These are phyloP conservation scores for Silurus asotus DNA, from an alignment of 2,113 vertebrate species.

Conservation along the genomic window DNA sequence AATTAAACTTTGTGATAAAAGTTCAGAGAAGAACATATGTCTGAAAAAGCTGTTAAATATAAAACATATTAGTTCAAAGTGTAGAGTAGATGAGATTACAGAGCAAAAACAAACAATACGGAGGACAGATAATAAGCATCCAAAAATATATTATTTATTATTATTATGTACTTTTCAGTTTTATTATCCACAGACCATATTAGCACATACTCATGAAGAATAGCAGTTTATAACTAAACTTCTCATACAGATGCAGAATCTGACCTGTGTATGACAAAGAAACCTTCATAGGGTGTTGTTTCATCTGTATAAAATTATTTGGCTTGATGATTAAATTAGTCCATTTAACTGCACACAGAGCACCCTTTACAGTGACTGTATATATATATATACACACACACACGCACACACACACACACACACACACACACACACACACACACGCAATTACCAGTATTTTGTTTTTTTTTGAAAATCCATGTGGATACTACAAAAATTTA, in stretches of 20 bases:
- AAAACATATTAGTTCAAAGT: neutral
- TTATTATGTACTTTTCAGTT: neutral
- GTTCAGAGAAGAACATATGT: too few relatives aligned
- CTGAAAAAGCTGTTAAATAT: neutral
- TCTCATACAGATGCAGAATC: conserved; percentile 18
- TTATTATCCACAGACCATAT: neutral
- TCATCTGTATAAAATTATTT: neutral
- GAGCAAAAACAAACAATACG: neutral
- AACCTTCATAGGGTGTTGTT: neutral
- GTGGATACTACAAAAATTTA: too few relatives aligned
- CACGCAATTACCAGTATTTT: too few relatives aligned
- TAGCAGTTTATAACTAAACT: conserved; percentile 4
- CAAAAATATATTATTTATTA: neutral
- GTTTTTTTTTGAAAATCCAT: too few relatives aligned
- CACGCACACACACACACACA: too few relatives aligned
- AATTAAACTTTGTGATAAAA: too few relatives aligned
- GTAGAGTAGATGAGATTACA: neutral
- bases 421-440: too few relatives aligned
- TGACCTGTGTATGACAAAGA: neutral
- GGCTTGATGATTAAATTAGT: too few relatives aligned
- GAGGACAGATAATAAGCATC: neutral
- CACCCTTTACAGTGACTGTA: too few relatives aligned
- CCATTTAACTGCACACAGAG: too few relatives aligned
- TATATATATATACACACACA: too few relatives aligned
- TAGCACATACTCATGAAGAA: conserved; percentile 12